Base-by-base conservation (phyloP, 2,113 vertebrate species). In the Glaucomys volans region DNA sequence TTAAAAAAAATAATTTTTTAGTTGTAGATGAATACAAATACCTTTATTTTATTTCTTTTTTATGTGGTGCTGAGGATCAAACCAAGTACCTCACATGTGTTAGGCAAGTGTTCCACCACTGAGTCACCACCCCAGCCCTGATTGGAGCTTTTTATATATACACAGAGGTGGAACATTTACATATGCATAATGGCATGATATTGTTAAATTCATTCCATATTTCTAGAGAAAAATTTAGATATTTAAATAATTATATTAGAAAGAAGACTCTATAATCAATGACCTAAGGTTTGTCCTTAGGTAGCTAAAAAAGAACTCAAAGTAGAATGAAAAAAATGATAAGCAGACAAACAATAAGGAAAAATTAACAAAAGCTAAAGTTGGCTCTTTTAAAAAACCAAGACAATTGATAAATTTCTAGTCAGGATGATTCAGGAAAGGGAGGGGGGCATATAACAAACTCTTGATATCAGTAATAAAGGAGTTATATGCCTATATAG, bases 201-300 rank as follows among this genome's bases (percentile, higher is more conserved):
- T 59, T 57, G 20, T 57, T 57, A 22, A 57, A 57, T 57, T 59
- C 57, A 59, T 9, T 26, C 57, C 57, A 59, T 10, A 59, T 59
- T 59, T 59, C 57, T 59, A 59, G 30, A 71, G 50, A 24, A 96
- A 82, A 91, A 91, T 96, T 83, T 77, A 20, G 71, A 76, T 77
- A 30, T 87, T 82, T 83, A 87, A 94, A 81, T 75, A 12, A 67
- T 6, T 67, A 1, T 35, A 71, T 47, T 54, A 84, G n/a, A 83
- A 77, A 79, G 14, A 75, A 75, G 8, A 72, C 11, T 87, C 81
- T 64, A 87, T 66, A 87, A 71, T 76, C 76, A 75, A 52, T 76
- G 20, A 50, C 35, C 76, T 81, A 75, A 82, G 35, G 9, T 66
- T 67, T 42, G 54, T n/a, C n/a, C 35, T 37, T 82, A 30, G 74